Conservation (phyloP, 2,888 invertebrate genomes). For the Microchrysa polita region DNA sequence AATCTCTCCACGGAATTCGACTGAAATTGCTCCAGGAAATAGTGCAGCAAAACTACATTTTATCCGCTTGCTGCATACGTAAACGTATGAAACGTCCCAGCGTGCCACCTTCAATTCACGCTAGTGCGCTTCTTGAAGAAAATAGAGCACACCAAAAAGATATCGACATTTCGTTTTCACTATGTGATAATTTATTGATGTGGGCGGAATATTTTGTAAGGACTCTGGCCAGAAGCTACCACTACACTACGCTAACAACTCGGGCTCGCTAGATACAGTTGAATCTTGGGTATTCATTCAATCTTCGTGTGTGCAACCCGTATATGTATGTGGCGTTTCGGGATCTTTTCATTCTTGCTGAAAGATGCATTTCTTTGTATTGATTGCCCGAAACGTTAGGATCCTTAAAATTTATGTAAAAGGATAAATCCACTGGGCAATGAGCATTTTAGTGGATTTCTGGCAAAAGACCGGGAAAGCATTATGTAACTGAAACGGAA, state of each 20-base stretch:
- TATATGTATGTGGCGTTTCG: not conserved
- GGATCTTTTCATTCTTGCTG: not conserved
- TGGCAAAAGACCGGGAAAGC: not conserved
- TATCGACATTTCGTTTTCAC: not conserved
- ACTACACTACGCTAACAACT: not conserved
- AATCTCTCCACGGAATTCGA: not conserved
- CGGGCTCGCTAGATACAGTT: not conserved
- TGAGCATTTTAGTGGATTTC: not conserved
- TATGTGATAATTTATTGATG: conserved; percentile 1
- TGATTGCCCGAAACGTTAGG: not conserved
- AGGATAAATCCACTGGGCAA: conserved; percentile 2
- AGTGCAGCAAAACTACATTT: not conserved
- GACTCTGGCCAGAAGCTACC: not conserved
- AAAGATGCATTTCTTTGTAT: conserved; percentile 17
- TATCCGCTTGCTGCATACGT: not conserved
- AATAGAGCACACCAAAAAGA: not conserved
- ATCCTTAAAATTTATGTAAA: conserved; percentile 9
- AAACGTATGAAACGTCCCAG: not conserved
- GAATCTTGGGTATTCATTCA: not conserved
- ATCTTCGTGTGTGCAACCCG: not conserved
- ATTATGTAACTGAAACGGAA: not conserved
- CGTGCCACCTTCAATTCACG: not conserved
- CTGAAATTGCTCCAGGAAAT: conserved; percentile 2
- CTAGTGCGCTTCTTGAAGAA: not conserved
- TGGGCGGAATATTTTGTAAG: not conserved